These are phyloP conservation scores for Neodiprion lecontei DNA, from an alignment of 1,140 invertebrate species.

Conservation along the genomic window DNA sequence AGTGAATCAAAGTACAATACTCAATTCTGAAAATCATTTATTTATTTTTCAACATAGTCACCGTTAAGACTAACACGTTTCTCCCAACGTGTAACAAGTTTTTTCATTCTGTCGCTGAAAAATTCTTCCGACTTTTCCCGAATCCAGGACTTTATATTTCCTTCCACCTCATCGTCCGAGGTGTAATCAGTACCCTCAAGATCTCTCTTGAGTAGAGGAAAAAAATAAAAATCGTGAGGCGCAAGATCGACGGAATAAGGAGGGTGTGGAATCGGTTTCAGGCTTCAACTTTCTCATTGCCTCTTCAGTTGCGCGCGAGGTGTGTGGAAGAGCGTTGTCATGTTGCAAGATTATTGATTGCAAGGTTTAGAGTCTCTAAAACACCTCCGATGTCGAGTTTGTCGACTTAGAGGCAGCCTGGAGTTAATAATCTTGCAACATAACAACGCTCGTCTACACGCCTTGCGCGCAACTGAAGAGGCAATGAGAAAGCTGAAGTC, in stretches of 20 bases:
- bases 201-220: slow-evolving; percentile 21
- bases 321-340: slow-evolving; percentile 17
- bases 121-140: slow-evolving; percentile 20
- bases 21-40: slow-evolving; percentile 19
- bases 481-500: slow-evolving; percentile 10
- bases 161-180: slow-evolving; percentile 20
- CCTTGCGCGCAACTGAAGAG: slow-evolving; percentile 18
- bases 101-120: slow-evolving; percentile 21
- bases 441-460: slow-evolving; percentile 12
- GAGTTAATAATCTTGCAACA: background rate
- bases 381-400: too few species aligned
- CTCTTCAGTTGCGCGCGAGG: slow-evolving; percentile 10
- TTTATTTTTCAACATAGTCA: slow-evolving; percentile 11
- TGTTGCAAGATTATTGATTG: background rate
- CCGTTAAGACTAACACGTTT: slow-evolving; percentile 7
- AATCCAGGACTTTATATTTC: slow-evolving; percentile 7
- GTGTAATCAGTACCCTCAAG: slow-evolving; percentile 20
- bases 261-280: background rate
- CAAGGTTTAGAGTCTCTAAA: too few species aligned
- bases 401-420: too few species aligned
- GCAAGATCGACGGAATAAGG: slow-evolving; percentile 13
- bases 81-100: slow-evolving; percentile 20
- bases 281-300: too few species aligned
- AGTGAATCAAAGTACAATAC: slow-evolving; percentile 15
- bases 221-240: slow-evolving; percentile 17